Base-by-base conservation (phyloP, 1,140 invertebrate genomes). In the Neodiprion lecontei region DNA sequence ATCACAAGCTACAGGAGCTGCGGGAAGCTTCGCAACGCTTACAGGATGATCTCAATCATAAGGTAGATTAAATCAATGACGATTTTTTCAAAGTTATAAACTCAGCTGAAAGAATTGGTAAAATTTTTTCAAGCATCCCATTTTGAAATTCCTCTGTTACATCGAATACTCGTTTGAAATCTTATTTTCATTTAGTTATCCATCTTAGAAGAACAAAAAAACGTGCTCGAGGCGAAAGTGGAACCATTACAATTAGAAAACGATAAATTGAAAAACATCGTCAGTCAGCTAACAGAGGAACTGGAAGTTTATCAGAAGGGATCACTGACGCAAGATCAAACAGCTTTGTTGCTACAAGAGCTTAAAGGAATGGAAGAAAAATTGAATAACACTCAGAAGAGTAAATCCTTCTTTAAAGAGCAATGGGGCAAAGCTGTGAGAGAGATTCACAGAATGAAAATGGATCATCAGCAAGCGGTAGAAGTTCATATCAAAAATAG, bases 381-480 rank as follows among this genome's bases (percentile, higher is more conserved):
- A 81, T 79, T 92, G 53, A 84, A 89, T 67, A 87, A 82, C 47
- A 86, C 89, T 5, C 81, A 88, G 48, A 89, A 90, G 61, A 90
- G 88, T 50, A 91, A 90, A 83, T 77, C 86, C 50, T 92, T 91
- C 83, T 92, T 91, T 79, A 91, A 92, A 83, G 89, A 91, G 82
- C 88, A 91, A 78, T 92, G 91, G 90, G 86, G 84, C 3, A 87
- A 88, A 48, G 88, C 89, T 7, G 87, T 91, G 14, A 83, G 89
- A 12, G 91, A 92, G 77, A 86, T 91, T 76, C 90, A 91, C 75
- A 82, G 81, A 66, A 79, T 88, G 70, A 91, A 90, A 81, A 83
- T 85, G 21, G 79, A 87, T 78, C 81, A 88, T 78, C 84, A 90
- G 50, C 76, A 85, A 50, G 81, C 86, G 10, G 79, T 90, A 76